phyloP scores from a whole-genome alignment of 2,113 vertebrate species.

The Callocephalon fimbriatum region DNA sequence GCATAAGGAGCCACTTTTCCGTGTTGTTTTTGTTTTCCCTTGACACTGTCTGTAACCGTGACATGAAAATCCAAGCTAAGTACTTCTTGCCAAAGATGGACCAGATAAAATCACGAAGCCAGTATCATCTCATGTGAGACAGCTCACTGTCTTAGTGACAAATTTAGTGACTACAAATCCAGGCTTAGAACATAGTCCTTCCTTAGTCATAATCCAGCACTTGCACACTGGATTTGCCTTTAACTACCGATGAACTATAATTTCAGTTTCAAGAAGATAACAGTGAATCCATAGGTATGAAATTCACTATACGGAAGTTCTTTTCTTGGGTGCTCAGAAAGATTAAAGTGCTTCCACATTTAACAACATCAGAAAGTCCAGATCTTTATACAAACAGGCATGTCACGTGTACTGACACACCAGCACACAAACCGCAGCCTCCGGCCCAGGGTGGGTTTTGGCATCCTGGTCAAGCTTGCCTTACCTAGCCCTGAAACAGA shows the following conservation, averaged over 20 bases:
- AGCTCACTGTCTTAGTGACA: conserved; percentile 38
- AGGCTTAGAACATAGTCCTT: conserved; percentile 35
- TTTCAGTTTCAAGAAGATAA: not conserved
- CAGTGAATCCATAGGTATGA: not conserved
- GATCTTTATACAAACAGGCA: not conserved
- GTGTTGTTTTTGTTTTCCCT: not conserved
- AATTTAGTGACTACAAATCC: conserved; percentile 56
- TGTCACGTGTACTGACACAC: not conserved
- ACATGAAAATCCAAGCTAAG: conserved; percentile 51
- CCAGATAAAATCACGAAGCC: conserved; percentile 32
- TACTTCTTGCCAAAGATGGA: conserved; percentile 21
- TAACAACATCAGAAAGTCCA: not conserved
- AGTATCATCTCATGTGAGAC: conserved; percentile 25
- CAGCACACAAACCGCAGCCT: not conserved
- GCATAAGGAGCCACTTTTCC: conserved; percentile 10
- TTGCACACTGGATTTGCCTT: conserved; percentile 18
- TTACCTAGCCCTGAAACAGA: not conserved
- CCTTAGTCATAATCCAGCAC: conserved; percentile 38
- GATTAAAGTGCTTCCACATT: not conserved
- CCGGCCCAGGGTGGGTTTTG: not conserved
- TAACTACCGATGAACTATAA: conserved; percentile 15
- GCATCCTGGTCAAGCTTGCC: not conserved
- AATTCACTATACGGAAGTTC: not conserved
- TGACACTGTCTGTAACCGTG: conserved; percentile 27
- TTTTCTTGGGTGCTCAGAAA: not conserved